These are phyloP conservation scores for Euwallacea fornicatus DNA, from an alignment of 1,140 invertebrate species.

Conservation along the genomic window DNA sequence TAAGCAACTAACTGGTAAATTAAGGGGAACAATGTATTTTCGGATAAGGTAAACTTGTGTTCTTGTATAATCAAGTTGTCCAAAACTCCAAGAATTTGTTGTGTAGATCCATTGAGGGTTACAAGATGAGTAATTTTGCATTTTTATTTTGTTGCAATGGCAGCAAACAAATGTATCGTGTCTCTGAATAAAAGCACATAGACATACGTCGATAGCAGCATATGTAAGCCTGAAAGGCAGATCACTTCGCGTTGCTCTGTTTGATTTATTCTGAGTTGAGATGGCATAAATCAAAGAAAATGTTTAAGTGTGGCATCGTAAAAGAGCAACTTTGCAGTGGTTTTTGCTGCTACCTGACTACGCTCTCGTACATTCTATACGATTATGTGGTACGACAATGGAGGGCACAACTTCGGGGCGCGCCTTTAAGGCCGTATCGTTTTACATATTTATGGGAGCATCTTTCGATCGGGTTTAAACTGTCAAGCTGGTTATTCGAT, in stretches of 20 bases:
- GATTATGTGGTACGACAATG: conserved; percentile 33
- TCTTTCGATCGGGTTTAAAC: conserved; percentile 24
- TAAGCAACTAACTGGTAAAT: conserved; percentile 9
- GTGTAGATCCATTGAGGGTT: no score
- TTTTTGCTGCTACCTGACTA: conserved; percentile 29
- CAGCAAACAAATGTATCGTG: no score
- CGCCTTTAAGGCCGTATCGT: conserved; percentile 32
- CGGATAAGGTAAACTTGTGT: not conserved
- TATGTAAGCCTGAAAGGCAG: not conserved
- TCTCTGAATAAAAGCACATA: not conserved
- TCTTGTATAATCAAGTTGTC: no score
- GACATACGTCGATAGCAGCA: not conserved
- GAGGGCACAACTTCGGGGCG: conserved; percentile 16
- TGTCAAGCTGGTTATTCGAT: conserved; percentile 29
- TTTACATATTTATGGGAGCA: conserved; percentile 33
- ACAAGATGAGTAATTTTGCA: no score
- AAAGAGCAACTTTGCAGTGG: conserved; percentile 29
- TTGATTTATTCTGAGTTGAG: conserved; percentile 7
- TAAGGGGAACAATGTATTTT: conserved; percentile 13
- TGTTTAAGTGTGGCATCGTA: conserved; percentile 32
- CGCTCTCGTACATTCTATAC: conserved; percentile 27
- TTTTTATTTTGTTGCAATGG: no score
- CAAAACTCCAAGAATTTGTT: no score
- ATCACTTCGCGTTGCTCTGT: not conserved
- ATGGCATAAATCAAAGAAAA: conserved; percentile 20